Conservation (phyloP, 2,888 invertebrate genomes). For the Scrobipalpa atriplicella region DNA sequence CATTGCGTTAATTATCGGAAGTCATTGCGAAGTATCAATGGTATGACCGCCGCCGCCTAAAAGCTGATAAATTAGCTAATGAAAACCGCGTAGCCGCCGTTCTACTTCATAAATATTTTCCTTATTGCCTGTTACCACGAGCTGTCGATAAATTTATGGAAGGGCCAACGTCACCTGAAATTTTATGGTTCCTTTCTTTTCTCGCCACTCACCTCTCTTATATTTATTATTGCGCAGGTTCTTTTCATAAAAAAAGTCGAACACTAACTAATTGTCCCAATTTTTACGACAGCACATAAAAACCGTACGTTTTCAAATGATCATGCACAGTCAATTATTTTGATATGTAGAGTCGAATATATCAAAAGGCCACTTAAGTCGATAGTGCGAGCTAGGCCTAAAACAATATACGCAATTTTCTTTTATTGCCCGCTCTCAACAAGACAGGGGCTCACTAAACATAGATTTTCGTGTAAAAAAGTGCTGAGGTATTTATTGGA, state of each 20-base stretch:
- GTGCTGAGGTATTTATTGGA: conserved; percentile 14
- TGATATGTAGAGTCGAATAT: not conserved
- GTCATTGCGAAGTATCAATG: conserved; percentile 22
- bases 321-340: not conserved
- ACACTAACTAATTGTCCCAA: not conserved
- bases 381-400: not conserved
- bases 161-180: conserved; percentile 78
- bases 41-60: conserved; percentile 35
- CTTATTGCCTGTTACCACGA: conserved; percentile 80
- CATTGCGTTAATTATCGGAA: conserved; percentile 14
- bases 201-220: conserved; percentile 47
- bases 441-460: not conserved
- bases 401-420: conserved; percentile 9
- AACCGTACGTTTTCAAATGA: not conserved
- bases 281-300: not conserved
- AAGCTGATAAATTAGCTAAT: conserved; percentile 73
- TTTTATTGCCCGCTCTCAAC: not conserved
- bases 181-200: conserved; percentile 75
- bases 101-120: conserved; percentile 79
- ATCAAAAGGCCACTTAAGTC: not conserved
- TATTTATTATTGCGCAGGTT: conserved; percentile 57
- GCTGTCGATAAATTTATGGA: conserved; percentile 80
- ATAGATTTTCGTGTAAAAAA: conserved; percentile 8
- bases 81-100: conserved; percentile 66
- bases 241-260: conserved; percentile 34